Conservation (phyloP, 2,888 invertebrate genomes). For the Smittia sp. region DNA sequence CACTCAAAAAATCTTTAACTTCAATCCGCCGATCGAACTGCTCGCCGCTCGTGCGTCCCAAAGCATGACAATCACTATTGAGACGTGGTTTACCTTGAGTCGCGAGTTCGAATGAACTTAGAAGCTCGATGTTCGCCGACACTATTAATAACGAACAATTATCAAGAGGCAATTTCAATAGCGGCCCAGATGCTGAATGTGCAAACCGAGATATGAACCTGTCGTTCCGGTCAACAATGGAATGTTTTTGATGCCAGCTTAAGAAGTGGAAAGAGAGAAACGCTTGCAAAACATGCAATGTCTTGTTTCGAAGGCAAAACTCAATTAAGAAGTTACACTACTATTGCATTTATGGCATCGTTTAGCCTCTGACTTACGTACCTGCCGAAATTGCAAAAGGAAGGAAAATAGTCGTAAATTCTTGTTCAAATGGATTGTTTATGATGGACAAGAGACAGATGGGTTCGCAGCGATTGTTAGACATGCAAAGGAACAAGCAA, state of each 20-base stretch:
- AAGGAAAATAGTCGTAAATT: conserved; percentile 35
- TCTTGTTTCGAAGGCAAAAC: not conserved
- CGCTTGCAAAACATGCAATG: not conserved
- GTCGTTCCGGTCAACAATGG: not conserved
- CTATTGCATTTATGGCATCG: conserved; percentile 1
- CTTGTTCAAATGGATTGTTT: conserved; percentile 27
- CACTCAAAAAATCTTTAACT: not conserved
- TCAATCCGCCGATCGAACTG: not conserved
- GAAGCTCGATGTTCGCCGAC: not conserved
- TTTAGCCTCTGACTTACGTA: not conserved
- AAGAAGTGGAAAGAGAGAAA: not conserved
- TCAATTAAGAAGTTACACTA: conserved; percentile 19
- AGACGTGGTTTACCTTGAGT: not conserved
- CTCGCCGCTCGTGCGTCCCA: not conserved
- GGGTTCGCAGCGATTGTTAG: conserved; percentile 1
- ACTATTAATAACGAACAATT: not conserved
- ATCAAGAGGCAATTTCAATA: no score
- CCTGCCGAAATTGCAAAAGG: not conserved
- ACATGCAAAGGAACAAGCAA: conserved; percentile 30
- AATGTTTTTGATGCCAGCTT: not conserved
- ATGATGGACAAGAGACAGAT: conserved; percentile 29
- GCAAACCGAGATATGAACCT: conserved; percentile 3
- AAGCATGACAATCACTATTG: not conserved
- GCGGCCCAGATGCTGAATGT: no score
- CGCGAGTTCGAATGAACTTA: not conserved